Evolutionary conservation across 2,888 invertebrate genomes (phyloP).

Genomic region (Mongoloraphidia duomilia): DNA sequence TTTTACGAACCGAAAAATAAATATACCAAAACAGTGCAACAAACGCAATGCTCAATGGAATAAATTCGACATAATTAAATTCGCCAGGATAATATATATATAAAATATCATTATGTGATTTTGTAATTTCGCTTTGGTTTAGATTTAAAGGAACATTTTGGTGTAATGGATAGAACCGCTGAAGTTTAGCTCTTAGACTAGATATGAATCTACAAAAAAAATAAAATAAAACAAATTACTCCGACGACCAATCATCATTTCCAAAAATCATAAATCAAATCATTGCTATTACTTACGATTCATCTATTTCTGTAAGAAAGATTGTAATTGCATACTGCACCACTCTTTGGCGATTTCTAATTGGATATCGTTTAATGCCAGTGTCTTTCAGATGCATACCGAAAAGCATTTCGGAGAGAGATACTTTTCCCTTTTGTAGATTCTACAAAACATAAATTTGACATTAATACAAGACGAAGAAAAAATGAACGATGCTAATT

Average conservation of each 20-base stretch:
- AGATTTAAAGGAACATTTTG: constrained; percentile 26
- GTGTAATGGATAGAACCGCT: constrained; percentile 56
- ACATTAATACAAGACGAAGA: not conserved
- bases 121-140: constrained; percentile 8
- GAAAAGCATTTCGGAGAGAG: constrained; percentile 78
- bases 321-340: constrained; percentile 84
- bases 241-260: not conserved
- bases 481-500: not conserved
- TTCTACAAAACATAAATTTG: constrained; percentile 35
- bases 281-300: constrained; percentile 39
- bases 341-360: constrained; percentile 68
- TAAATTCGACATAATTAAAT: constrained; percentile 68
- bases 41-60: constrained; percentile 75
- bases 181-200: constrained; percentile 55
- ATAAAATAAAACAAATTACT: no score
- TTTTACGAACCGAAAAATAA: constrained; percentile 91
- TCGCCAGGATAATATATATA: constrained; percentile 82
- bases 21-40: constrained; percentile 79
- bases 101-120: constrained; percentile 32
- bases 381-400: constrained; percentile 84
- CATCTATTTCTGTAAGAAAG: constrained; percentile 65
- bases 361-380: constrained; percentile 77
- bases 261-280: not conserved
- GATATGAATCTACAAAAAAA: constrained; percentile 51
- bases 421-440: constrained; percentile 70